These are phyloP conservation scores for Oostethus manadensis DNA, from an alignment of 2,113 vertebrate genomes.

Conservation along the genomic window DNA sequence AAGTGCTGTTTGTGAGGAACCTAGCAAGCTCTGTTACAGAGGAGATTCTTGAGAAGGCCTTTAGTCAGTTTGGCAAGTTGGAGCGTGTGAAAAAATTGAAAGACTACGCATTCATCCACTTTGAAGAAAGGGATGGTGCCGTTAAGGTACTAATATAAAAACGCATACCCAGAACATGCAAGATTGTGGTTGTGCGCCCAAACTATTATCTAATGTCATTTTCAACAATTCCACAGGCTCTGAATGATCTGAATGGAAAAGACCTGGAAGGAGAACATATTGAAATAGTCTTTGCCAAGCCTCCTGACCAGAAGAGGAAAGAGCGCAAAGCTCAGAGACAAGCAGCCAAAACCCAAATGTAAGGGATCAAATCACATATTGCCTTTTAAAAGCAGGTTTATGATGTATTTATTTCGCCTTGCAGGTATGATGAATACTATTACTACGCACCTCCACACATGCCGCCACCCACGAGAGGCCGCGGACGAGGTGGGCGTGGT, in stretches of 20 bases:
- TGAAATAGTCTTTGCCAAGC: conserved; percentile 99
- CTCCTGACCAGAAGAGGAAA: conserved; percentile 99
- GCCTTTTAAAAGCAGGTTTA: neutral
- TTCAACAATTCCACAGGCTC: conserved; percentile 72
- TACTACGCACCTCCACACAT: conserved; percentile 96
- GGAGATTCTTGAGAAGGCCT: conserved; percentile 96
- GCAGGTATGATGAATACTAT: conserved; percentile 99
- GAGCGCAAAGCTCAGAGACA: conserved; percentile 98
- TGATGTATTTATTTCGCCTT: conserved; percentile 11
- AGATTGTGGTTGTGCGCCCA: neutral
- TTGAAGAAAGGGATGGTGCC: conserved; percentile 95
- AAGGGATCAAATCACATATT: conserved; percentile 40
- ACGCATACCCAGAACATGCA: accelerated
- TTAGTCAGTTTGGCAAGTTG: conserved; percentile 96
- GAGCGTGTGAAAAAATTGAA: conserved; percentile 98
- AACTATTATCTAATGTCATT: neutral
- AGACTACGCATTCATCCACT: conserved; percentile 99
- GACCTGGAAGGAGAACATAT: conserved; percentile 97
- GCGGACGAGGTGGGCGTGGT: conserved; percentile 89
- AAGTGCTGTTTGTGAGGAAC: conserved; percentile 97
- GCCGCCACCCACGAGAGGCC: conserved; percentile 90
- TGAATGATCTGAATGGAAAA: conserved; percentile 98
- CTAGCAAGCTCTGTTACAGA: conserved; percentile 95
- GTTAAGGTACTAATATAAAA: conserved; percentile 81
- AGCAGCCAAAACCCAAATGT: conserved; percentile 99